Base-by-base conservation (phyloP, 2,888 invertebrate species). In the Sarcophaga caerulescens region DNA sequence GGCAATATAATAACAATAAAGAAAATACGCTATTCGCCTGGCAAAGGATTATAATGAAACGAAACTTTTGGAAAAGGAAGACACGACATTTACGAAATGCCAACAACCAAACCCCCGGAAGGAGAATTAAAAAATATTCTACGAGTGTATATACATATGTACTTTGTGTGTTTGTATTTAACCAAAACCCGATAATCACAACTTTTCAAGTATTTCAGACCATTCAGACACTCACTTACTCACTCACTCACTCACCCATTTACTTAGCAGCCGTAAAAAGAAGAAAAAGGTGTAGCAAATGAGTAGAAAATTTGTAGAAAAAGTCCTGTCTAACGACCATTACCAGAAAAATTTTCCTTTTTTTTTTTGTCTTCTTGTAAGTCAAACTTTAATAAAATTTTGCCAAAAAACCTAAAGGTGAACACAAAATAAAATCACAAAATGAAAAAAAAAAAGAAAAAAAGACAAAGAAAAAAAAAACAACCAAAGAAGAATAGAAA, bases 121-220 rank as follows among this genome's bases (percentile, higher is more conserved):
- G 23, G 14, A 57, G 66, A 17, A 45, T 14, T 65, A 21, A 66
- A 65, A 57, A 59, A 3, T 11, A 25, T 52, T 52, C 35, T 44
- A 14, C 57, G 66, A 66, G 44, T 52, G 5, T 52, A 52, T 17
- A 17, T 17, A 4, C 1, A 3, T 52, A 3, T 17, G 17, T 17
- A 4, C 5, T 14, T 52, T 52, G 14, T 14, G 52, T 52, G 14
- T 52, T 68, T 59, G 35, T 65, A 60, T 77, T 47, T n/a, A 84
- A 81, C 80, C 63, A 76, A 63, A 59, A 81, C 69, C 69, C n/a
- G 52, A 81, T 59, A 44, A 77, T 44, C 44, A 75, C 76, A 80
- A 81, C 62, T 78, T 63, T 81, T 81, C 84, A 86, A 86, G 84
- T 84, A 81, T 86, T 81, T 84, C 69, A 35, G 35, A 10, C 77